phyloP scores from a whole-genome alignment of 1,140 invertebrate genomes.

The Hyles euphorbiae region DNA sequence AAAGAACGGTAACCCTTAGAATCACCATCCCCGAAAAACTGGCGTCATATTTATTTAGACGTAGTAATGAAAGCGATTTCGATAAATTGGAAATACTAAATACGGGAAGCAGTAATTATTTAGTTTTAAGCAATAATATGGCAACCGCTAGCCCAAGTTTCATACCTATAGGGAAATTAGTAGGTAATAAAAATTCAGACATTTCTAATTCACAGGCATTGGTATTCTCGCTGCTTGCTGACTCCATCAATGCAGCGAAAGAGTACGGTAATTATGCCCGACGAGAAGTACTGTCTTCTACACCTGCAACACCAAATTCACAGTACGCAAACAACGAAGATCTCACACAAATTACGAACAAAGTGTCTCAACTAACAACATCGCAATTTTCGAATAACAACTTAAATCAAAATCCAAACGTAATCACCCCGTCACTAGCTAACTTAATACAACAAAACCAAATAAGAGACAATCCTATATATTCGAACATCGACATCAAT shows the following conservation, averaged over 20 bases:
- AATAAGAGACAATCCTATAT: conserved; percentile 11
- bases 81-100: conserved; percentile 62
- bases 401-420: conserved; percentile 17
- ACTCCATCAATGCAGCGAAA: conserved; percentile 61
- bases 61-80: conserved; percentile 30
- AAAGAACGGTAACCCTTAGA: conserved; percentile 65
- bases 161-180: conserved; percentile 53
- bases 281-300: conserved; percentile 32
- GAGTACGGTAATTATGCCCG: conserved; percentile 52
- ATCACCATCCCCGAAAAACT: conserved; percentile 64
- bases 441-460: conserved; percentile 4
- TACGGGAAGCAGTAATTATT: conserved; percentile 58
- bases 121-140: conserved; percentile 52
- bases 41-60: conserved; percentile 55
- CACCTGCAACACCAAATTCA: conserved; percentile 25
- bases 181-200: conserved; percentile 46
- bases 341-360: conserved; percentile 42
- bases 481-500: conserved; percentile 2
- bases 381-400: conserved; percentile 46
- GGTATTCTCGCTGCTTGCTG: conserved; percentile 58
- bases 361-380: conserved; percentile 54
- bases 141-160: conserved; percentile 27
- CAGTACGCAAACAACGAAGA: conserved; percentile 40
- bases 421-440: conserved; percentile 3
- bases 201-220: conserved; percentile 67